Conservation (phyloP, 2,113 vertebrate species). For the Anser cygnoides region DNA sequence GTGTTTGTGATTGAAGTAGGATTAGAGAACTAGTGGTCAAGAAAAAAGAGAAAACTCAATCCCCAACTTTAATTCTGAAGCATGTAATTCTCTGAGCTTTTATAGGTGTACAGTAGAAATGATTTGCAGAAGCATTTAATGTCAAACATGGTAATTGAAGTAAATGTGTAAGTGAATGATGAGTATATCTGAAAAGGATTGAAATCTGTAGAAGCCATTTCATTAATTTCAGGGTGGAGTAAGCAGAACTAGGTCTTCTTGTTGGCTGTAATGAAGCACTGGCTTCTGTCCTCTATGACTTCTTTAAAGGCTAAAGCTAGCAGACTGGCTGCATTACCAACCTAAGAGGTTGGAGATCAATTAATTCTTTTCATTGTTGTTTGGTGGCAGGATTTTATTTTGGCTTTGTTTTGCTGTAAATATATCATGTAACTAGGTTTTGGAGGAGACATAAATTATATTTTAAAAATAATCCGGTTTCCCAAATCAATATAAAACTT, state of each 20-base stretch:
- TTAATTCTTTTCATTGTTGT: not conserved
- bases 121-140: not conserved
- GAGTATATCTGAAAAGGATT: not conserved
- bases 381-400: not conserved
- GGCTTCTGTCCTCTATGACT: not conserved
- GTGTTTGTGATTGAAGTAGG: not conserved
- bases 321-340: accelerated
- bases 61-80: not conserved
- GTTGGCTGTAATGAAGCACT: not conserved
- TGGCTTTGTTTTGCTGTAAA: not conserved
- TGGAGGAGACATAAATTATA: not conserved
- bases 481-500: not conserved
- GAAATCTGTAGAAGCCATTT: not conserved
- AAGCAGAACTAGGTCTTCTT: not conserved
- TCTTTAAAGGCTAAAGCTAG: not conserved
- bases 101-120: not conserved
- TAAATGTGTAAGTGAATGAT: not conserved
- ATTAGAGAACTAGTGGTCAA: not conserved
- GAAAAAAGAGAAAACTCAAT: not conserved
- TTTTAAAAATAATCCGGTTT: not conserved
- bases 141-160: not conserved
- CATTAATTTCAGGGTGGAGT: not conserved
- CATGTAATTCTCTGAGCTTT: not conserved
- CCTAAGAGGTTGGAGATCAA: not conserved
- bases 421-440: not conserved